A percentile compares a stretch with the other conserved stretches of the same genome.
These are phyloP conservation scores for Anguilla pacifica DNA, from an alignment of 2,797 vertebrate genomes.

Conservation along the genomic window DNA sequence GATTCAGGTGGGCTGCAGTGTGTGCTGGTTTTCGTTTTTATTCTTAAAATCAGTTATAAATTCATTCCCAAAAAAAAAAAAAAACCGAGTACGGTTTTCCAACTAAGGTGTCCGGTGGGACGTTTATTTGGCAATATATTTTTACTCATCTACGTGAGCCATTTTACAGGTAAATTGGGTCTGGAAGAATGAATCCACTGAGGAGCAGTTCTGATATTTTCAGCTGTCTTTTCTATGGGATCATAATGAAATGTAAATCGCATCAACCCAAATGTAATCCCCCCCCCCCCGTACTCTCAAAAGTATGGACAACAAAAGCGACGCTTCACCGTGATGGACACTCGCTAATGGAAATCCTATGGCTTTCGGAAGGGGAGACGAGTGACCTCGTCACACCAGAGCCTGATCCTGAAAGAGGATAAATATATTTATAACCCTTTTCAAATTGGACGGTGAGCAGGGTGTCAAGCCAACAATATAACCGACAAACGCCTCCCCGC, in stretches of 20 bases:
- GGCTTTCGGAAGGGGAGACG: background rate
- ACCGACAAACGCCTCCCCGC: background rate
- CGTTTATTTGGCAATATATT: background rate
- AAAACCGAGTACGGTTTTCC: background rate
- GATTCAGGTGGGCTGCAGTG: background rate
- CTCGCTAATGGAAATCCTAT: background rate
- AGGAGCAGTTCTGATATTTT: background rate
- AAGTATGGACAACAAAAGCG: background rate
- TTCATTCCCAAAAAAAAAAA: background rate
- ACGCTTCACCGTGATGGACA: background rate
- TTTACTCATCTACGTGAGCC: background rate
- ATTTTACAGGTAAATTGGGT: background rate
- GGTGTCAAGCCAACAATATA: background rate
- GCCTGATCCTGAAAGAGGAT: background rate
- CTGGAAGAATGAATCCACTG: background rate
- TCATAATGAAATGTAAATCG: background rate
- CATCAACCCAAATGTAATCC: background rate
- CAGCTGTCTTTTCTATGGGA: background rate
- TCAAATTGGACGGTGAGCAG: background rate
- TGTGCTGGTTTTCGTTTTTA: background rate
- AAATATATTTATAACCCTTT: background rate
- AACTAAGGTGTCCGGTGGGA: background rate
- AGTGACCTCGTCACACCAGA: background rate
- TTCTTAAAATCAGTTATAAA: background rate
- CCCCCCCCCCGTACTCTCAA: background rate